Base-by-base conservation (phyloP, 2,888 invertebrate species). In the Choristoneura rosaceana region DNA sequence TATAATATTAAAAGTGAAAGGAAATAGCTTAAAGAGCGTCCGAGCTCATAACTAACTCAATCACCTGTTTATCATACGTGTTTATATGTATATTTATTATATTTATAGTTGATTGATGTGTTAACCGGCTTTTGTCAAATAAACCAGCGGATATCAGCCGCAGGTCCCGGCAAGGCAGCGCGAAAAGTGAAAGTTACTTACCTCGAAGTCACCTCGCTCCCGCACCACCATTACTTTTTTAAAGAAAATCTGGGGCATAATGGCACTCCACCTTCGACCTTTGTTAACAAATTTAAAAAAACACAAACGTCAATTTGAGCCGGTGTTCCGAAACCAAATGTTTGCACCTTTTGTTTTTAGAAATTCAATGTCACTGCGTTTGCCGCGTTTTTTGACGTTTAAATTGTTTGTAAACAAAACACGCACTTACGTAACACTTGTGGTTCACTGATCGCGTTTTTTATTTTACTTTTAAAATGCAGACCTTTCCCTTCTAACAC, bases 211-310 rank as follows among this genome's bases (percentile, higher is more conserved):
- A 76, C 87, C 87, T 77, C 91, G 92, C 74, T 93, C 92, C 87
- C 87, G 87, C 80, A 94, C 87, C 82, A 93, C 90, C 93, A 94
- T 93, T 76, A 94, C 93, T 89, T 93, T 94, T 93, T 93, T 93
- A 82, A 94, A 94, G 90, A 93, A 94, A 89, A 94, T 90, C 90
- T 93, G 93, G 84, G 93, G 93, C 93, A 94, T 94, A 81, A 74
- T 88, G 87, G 85, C 88, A 71, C 67, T 67, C 41, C 63, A 88
- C 87, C 85, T 87, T 78, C 75, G 81, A 88, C 79, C 77, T 73
- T 74, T 73, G 75, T 73, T 71, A 65, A 76, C 81, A 78, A 77
- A 76, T 61, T 61, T 17, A 41, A 69, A 75, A 64, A 70, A 70
- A 74, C 59, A 64, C 64, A 43, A 74, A 64, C 41, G 68, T 68